phyloP scores from a whole-genome alignment of 2,797 vertebrate species.

The Coreius guichenoti region DNA sequence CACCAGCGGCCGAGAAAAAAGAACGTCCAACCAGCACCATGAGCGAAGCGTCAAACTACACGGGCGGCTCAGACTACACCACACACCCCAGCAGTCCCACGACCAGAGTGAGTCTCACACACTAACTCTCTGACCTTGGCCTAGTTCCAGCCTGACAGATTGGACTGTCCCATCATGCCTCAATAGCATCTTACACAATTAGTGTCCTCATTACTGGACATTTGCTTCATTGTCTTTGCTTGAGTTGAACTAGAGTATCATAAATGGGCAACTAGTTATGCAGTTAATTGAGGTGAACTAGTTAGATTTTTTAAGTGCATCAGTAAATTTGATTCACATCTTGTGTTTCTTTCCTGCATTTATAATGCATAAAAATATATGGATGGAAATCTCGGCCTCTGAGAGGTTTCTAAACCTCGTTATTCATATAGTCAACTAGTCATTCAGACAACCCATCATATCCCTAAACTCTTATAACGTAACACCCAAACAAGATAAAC shows the following conservation, averaged over 20 bases:
- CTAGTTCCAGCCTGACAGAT: neutral
- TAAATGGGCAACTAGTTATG: neutral
- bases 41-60: constrained; percentile 91
- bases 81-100: constrained; percentile 87
- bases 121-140: neutral
- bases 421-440: neutral
- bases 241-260: neutral
- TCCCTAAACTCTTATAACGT: neutral
- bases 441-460: neutral
- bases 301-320: neutral
- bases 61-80: constrained; percentile 80
- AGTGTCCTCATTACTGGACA: constrained; percentile 22
- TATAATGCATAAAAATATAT: neutral
- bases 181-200: constrained; percentile 21
- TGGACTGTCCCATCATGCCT: constrained; percentile 31
- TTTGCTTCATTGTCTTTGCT: neutral
- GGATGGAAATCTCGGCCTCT: neutral
- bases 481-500: neutral
- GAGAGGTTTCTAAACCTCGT: neutral
- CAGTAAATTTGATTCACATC: neutral
- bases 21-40: constrained; percentile 87
- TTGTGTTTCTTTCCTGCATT: neutral
- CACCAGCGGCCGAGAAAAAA: constrained; percentile 90
- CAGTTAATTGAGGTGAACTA: neutral
- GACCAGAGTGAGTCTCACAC: constrained; percentile 83